Evolutionary conservation across 2,888 invertebrate genomes (phyloP).

Genomic region (Heterodera filipjevi): DNA sequence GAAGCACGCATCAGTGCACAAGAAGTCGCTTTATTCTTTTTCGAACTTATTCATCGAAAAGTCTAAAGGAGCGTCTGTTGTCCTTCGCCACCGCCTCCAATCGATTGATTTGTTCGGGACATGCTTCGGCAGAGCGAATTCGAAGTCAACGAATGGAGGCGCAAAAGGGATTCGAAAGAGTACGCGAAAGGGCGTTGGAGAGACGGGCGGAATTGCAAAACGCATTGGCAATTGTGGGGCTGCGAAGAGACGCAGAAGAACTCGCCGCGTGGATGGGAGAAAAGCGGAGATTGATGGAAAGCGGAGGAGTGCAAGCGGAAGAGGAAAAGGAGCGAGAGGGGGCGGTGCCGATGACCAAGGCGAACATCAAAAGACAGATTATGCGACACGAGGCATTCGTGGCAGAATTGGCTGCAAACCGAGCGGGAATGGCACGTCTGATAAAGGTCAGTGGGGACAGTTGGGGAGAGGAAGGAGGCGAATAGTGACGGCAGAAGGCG

Average conservation of each 20-base stretch:
- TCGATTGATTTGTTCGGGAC: slow-evolving; percentile 78
- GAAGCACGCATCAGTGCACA: slow-evolving; percentile 88
- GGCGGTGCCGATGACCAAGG: slow-evolving; percentile 30
- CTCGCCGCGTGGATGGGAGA: slow-evolving; percentile 82
- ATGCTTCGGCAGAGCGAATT: slow-evolving; percentile 55
- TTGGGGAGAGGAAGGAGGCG: background rate
- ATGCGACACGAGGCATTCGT: slow-evolving; percentile 68
- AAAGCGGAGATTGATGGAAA: slow-evolving; percentile 73
- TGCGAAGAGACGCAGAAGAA: slow-evolving; percentile 88
- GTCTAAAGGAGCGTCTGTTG: slow-evolving; percentile 14
- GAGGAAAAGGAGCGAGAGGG: no score
- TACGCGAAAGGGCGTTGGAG: slow-evolving; percentile 75
- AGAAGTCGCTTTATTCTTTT: slow-evolving; percentile 71
- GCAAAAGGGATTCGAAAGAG: slow-evolving; percentile 75
- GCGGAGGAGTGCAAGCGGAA: background rate
- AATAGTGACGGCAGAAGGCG: no score
- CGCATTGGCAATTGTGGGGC: slow-evolving; percentile 87
- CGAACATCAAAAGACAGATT: slow-evolving; percentile 67
- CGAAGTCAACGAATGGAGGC: slow-evolving; percentile 65
- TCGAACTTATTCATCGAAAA: slow-evolving; percentile 51
- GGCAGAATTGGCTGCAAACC: slow-evolving; percentile 65
- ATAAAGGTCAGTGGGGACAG: background rate
- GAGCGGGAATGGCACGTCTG: slow-evolving; percentile 19
- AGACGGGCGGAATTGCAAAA: slow-evolving; percentile 72
- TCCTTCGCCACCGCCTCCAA: slow-evolving; percentile 81